phyloP scores from a whole-genome alignment of 2,113 vertebrate species.

The Prinia subflava region DNA sequence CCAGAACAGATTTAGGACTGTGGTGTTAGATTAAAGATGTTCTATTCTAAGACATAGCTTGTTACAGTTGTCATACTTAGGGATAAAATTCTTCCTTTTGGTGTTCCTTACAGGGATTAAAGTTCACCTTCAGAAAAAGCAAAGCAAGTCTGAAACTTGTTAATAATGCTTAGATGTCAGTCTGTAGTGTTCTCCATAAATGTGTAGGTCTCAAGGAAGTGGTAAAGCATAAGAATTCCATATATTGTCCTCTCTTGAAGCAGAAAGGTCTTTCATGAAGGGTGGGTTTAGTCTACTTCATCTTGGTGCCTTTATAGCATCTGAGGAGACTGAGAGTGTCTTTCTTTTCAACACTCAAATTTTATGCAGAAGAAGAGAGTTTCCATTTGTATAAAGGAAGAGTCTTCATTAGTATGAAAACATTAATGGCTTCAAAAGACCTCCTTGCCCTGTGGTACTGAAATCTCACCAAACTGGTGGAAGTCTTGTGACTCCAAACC shows the following conservation, averaged over 20 bases:
- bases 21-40: constrained; percentile 71
- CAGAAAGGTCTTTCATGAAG: neutral
- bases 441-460: neutral
- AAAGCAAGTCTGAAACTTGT: neutral
- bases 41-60: constrained; percentile 39
- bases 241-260: rapidly evolving
- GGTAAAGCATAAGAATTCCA: neutral
- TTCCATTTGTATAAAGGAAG: neutral
- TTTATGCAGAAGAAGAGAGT: neutral
- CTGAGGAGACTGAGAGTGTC: neutral
- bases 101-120: neutral
- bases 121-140: neutral
- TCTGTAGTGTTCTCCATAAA: neutral
- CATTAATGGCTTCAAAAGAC: neutral
- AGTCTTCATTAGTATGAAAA: neutral
- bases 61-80: constrained; percentile 31
- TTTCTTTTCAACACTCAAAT: neutral
- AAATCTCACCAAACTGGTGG: neutral
- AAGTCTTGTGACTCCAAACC: neutral
- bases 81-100: constrained; percentile 22
- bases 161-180: neutral
- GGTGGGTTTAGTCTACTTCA: neutral
- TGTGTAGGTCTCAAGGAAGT: neutral
- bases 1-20: constrained; percentile 67
- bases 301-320: neutral